A percentile compares a stretch with the other conserved stretches of the same genome.
These are phyloP conservation scores for Popillia japonica DNA, from an alignment of 1,140 invertebrate genomes.

Conservation along the genomic window DNA sequence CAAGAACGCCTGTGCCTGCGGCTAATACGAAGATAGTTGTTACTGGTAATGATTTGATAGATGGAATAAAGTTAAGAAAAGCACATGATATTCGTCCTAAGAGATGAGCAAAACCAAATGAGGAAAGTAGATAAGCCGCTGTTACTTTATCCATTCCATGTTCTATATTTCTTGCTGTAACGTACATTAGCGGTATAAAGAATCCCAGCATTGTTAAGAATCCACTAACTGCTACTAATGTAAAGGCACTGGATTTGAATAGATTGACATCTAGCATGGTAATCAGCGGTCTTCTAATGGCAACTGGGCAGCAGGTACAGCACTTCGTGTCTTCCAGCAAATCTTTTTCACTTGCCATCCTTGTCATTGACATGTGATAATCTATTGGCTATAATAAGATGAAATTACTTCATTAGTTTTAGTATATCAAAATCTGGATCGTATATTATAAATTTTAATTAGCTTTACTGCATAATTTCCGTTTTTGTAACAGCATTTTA, in stretches of 20 bases:
- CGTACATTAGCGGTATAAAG: too few species aligned
- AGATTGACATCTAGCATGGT: constrained; percentile 87
- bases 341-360: constrained; percentile 78
- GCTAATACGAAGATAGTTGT: constrained; percentile 8
- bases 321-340: constrained; percentile 67
- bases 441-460: too few species aligned
- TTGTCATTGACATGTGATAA: constrained; percentile 83
- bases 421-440: too few species aligned
- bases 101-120: too few species aligned
- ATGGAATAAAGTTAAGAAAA: constrained; percentile 77
- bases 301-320: constrained; percentile 78
- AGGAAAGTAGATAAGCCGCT: too few species aligned
- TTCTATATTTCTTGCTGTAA: constrained; percentile 63
- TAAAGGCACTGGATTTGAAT: constrained; percentile 84
- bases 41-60: constrained; percentile 68
- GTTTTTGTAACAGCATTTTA: too few species aligned
- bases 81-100: too few species aligned
- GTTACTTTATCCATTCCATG: constrained; percentile 61
- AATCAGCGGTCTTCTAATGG: constrained; percentile 73
- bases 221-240: constrained; percentile 83
- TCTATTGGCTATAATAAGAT: constrained; percentile 66
- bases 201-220: constrained; percentile 94
- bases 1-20: background rate
- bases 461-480: too few species aligned
- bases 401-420: too few species aligned